Evolutionary conservation across 2,113 vertebrate species (phyloP), one percentile per base, ranked within the genome.

Genomic region (Chaetops frenatus): DNA sequence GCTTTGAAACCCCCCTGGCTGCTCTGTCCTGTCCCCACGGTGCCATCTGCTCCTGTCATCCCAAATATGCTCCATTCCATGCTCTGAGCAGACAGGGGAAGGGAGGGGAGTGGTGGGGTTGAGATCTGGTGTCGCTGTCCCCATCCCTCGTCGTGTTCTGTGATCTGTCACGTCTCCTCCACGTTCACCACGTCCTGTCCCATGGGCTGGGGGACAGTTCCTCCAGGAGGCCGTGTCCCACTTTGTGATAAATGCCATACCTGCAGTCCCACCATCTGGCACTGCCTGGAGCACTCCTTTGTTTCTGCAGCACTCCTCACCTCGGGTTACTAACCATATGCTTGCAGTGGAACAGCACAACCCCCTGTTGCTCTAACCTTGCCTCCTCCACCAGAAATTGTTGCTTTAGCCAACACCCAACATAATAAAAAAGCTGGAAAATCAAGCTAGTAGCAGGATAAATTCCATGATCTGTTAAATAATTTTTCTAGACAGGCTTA

Each of bases 371-470:
- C 95, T 91, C 81, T 92, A 28, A 66, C 88, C 89, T 79, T 18
- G 29, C 78, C 65, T 88, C 44, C 82, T 90, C 71, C 35, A 47
- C 29, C 91, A 96, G 90, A 82, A 95, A 88, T 94, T 27, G 80
- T 86, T 96, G 77, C 93, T 92, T 7, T 76, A 93, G 93, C 90
- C 96, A 83, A 19, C 62, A 36, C 51, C 57, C 53, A 12, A 6
- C 65, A 9, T 74, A 50, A 89, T 40, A n/a, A 82, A 85, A 85
- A 86, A 72, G 40, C 88, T 94, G 94, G 81, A 94, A 65, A 88
- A 82, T 72, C 65, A 87, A 96, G 95, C 96, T 96, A 91, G 93
- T 71, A 92, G 83, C 95, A 96, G 96, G 90, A 92, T 96, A 90
- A 97, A 97, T 86, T 93, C 94, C 95, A 81, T 93, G 36, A 56